Evolutionary conservation across 1,140 invertebrate species (phyloP), one percentile per base, ranked within the genome.

Genomic region (Pomacea maculata): DNA sequence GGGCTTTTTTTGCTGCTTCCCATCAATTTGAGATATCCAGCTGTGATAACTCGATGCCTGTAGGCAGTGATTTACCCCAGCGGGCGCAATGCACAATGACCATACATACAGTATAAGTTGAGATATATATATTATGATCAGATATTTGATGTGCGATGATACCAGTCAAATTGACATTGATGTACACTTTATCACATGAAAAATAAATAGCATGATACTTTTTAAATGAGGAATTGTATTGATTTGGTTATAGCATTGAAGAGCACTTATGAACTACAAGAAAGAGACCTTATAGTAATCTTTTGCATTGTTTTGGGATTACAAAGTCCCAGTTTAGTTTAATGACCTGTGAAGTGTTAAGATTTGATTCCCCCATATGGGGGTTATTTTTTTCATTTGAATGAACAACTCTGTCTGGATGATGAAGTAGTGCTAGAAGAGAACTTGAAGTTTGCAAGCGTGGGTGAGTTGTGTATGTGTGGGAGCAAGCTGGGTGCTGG

Each of bases 71-170:
- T 54, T 29, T 67, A 65, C 76, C 77, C 64, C 25, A 54, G 77
- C 29, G 75, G 77, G 77, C 77, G 77, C 77, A 78, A 78, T 78
- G 77, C 77, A 78, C 77, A 78, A 78, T 78, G 67, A 78, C 77
- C 77, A 78, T 78, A 70, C 77, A 78, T 78, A 78, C 54, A 70
- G 67, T n/a, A 75, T 76, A 25, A 63, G 57, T 29, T 54, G 65
- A 65, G 64, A 21, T 68, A 77, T 78, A 67, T 70, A 29, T 54
- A 55, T 55, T 64, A 55, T 78, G 64, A 78, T 78, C 65, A 78
- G 29, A 61, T 63, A 57, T 52, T 57, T 68, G 64, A 78, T 45
- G 54, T 70, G 70, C 45, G 57, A 78, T 78, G 77, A 70, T 67
- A 57, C 57, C 65, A n/a, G 54, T 68, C 65, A 14, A 77, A n/a